These are phyloP conservation scores for Caradrina kadenii DNA, from an alignment of 2,888 invertebrate species.

Conservation along the genomic window DNA sequence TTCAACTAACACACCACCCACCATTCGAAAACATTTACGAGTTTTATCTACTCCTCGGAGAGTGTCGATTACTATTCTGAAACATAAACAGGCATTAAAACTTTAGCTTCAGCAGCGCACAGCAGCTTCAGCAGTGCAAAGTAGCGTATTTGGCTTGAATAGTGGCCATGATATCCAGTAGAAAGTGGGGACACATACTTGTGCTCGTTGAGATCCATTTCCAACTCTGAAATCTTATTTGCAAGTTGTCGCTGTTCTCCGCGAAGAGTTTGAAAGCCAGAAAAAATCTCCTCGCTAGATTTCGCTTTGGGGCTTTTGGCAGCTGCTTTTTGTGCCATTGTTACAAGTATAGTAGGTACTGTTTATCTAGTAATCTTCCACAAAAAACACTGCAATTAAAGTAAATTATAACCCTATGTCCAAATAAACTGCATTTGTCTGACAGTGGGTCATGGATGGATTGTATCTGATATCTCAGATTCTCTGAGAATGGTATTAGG, in stretches of 20 bases:
- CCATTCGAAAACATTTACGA: constrained; percentile 97
- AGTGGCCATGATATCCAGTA: neutral
- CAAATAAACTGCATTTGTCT: too few relatives aligned
- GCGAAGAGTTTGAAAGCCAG: constrained; percentile 96
- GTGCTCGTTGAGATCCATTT: constrained; percentile 98
- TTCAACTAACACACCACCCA: constrained; percentile 98
- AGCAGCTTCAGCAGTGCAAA: too few relatives aligned
- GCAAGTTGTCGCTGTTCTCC: constrained; percentile 96
- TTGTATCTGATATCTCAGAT: too few relatives aligned
- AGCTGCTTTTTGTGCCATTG: constrained; percentile 77
- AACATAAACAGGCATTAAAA: constrained; percentile 57
- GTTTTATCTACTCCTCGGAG: constrained; percentile 95
- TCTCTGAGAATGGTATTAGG: too few relatives aligned
- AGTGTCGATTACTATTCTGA: constrained; percentile 98
- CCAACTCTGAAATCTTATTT: constrained; percentile 97
- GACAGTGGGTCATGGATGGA: neutral
- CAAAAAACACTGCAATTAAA: neutral
- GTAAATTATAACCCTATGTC: neutral
- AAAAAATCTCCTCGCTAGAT: constrained; percentile 95
- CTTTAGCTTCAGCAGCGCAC: neutral
- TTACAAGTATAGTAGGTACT: constrained; percentile 27
- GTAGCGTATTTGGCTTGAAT: neutral
- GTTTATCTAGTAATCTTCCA: neutral
- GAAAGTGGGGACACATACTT: constrained; percentile 92
- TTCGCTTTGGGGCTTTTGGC: constrained; percentile 84